These are phyloP conservation scores for Caloenas nicobarica DNA, from an alignment of 2,113 vertebrate genomes.

Conservation along the genomic window DNA sequence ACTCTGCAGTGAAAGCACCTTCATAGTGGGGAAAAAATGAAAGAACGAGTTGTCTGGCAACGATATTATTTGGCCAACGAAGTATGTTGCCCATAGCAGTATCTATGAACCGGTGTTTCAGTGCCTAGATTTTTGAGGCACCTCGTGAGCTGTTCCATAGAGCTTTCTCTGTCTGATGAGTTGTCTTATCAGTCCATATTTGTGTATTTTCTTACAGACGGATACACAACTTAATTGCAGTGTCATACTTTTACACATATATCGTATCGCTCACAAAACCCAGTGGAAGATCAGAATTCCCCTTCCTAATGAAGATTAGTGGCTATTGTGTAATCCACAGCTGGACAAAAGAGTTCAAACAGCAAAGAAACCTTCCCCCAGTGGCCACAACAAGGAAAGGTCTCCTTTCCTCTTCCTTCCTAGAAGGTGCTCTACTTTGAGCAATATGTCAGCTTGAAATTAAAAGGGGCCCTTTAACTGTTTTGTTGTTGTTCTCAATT, in stretches of 20 bases:
- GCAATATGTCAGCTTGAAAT: not conserved
- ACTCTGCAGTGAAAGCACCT: not conserved
- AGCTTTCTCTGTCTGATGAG: not conserved
- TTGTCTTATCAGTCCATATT: not conserved
- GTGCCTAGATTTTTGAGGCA: not conserved
- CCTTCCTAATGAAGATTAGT: not conserved
- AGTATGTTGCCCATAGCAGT: not conserved
- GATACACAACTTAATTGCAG: not conserved
- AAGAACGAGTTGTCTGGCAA: not conserved
- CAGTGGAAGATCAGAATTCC: not conserved
- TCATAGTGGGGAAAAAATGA: not conserved
- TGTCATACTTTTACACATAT: not conserved
- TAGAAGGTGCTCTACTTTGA: not conserved
- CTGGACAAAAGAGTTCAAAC: not conserved
- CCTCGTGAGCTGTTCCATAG: not conserved
- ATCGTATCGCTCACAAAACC: not conserved
- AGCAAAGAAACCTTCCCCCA: not conserved
- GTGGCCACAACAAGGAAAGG: not conserved
- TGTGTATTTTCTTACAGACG: not conserved
- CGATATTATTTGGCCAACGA: not conserved
- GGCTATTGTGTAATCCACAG: not conserved
- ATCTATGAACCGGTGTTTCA: not conserved
- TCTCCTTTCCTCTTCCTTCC: not conserved
- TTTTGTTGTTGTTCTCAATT: not conserved
- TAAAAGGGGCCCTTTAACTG: not conserved